Conservation (phyloP, 2,797 vertebrate species). For the Neosilurus mollespiculum region DNA sequence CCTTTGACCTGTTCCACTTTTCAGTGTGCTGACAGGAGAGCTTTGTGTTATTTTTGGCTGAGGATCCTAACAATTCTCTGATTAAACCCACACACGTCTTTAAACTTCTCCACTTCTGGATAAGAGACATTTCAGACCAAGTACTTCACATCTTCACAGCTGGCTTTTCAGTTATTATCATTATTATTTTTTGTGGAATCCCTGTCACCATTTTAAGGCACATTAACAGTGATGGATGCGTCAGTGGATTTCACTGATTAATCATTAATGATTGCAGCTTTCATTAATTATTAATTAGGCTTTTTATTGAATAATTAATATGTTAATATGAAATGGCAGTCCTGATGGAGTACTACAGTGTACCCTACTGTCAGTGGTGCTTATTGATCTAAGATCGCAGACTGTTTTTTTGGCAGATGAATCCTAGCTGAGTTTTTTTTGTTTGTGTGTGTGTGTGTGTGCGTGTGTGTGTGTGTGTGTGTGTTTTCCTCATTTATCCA, state of each 20-base stretch:
- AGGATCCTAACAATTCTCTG: not conserved
- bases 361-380: not conserved
- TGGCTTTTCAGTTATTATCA: no score
- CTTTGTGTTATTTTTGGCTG: not conserved
- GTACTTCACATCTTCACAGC: no score
- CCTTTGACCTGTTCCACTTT: not conserved
- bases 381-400: not conserved
- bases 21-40: not conserved
- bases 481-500: not conserved
- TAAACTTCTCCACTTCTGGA: not conserved
- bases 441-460: no score
- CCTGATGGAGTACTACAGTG: not conserved
- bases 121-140: not conserved
- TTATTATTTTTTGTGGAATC: not conserved
- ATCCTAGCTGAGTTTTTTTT: not conserved
- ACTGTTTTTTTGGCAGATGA: not conserved
- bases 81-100: not conserved
- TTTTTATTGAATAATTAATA: not conserved
- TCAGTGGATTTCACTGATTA: not conserved
- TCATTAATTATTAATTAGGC: constrained; percentile 8
- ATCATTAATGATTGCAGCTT: not conserved
- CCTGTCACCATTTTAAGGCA: not conserved
- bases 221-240: not conserved
- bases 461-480: no score
- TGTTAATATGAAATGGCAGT: not conserved